phyloP scores from a whole-genome alignment of 1,140 invertebrate genomes.

The Diachasmimorpha longicaudata region DNA sequence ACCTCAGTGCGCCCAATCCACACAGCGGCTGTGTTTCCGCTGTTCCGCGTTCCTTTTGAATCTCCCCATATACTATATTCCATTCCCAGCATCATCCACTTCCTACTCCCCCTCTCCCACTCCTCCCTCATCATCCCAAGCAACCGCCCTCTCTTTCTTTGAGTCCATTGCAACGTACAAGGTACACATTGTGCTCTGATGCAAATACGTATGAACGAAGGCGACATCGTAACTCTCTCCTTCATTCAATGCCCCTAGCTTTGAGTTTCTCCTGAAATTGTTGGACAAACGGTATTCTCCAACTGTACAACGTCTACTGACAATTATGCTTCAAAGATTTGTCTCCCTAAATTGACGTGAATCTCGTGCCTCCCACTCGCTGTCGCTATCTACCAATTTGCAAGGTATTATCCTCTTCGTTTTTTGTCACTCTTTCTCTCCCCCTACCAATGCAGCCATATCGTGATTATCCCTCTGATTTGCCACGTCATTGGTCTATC shows the following conservation, averaged over 20 bases:
- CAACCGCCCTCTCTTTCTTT: neutral
- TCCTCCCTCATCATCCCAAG: neutral
- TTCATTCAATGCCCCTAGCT: neutral
- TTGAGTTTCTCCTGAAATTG: neutral
- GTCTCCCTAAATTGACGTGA: neutral
- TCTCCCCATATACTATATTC: conserved; percentile 11
- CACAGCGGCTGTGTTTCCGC: conserved; percentile 28
- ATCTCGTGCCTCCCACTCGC: conserved; percentile 7
- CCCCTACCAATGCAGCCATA: neutral
- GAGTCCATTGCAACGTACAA: neutral
- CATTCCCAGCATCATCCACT: conserved; percentile 25
- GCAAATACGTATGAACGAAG: neutral
- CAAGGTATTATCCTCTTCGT: neutral
- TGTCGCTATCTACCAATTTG: neutral
- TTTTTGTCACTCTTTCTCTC: neutral
- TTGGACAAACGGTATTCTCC: neutral
- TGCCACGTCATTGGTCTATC: neutral
- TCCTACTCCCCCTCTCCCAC: conserved; percentile 4
- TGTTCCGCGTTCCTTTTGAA: conserved; percentile 29
- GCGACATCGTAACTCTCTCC: neutral
- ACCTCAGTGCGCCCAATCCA: conserved; percentile 44
- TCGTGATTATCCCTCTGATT: neutral
- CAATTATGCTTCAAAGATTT: neutral
- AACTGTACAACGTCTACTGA: neutral
- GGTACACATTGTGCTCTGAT: neutral